Evolutionary conservation across 2,888 invertebrate genomes (phyloP), one percentile per base, ranked within the genome.

Genomic region (Rapana venosa): DNA sequence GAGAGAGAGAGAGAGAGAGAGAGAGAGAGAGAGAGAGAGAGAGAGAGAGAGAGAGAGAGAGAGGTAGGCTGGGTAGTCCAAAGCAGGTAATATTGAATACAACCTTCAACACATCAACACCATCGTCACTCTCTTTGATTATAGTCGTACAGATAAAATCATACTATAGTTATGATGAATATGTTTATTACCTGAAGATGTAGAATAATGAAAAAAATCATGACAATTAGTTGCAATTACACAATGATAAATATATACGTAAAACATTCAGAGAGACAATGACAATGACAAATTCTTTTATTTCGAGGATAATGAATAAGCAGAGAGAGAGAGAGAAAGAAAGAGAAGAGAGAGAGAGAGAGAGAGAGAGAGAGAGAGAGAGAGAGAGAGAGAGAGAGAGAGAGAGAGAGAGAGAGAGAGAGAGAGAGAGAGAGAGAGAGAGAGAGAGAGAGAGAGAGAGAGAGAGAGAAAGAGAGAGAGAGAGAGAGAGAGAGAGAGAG

Each of bases 321-420:
- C n/a, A n/a, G n/a, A n/a, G n/a, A n/a, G n/a, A n/a, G 79, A 20
- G 30, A 30, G 32, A 11, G 32, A 8, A 79, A 20, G 32, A 32
- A 79, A 32, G 8, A 20, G 26, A 20, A 84, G 84, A 84, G 35
- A 84, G 84, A 84, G 84, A 84, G 84, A 84, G 81, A 84, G 84
- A 47, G 26, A 8, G 84, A 84, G 6, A 84, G 47, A 84, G 56
- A 84, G 84, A 84, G 26, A 84, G 56, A 84, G 56, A 84, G 56
- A 56, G n/a, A 84, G 84, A 84, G 56, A 84, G 84, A 84, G 22
- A 56, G 56, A 56, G n/a, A 84, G 56, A 56, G 56, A 84, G 56
- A 56, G n/a, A 84, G 84, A 84, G n/a, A 35, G 17, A 84, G 20
- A 56, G 56, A 84, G 84, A 56, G 56, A 56, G 47, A 84, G 56